Evolutionary conservation across 1,140 invertebrate genomes (phyloP).

Genomic region (Atta colombica): DNA sequence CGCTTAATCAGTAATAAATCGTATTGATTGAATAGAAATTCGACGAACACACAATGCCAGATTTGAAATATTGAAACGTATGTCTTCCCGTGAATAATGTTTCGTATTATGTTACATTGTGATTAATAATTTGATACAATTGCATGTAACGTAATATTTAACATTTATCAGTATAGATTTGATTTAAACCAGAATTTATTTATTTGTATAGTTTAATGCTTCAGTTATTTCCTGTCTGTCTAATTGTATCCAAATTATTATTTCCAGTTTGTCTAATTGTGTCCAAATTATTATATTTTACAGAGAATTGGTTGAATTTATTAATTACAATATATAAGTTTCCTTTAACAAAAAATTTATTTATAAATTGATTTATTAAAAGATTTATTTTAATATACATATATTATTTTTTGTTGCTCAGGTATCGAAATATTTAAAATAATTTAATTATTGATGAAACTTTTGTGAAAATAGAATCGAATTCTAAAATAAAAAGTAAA

Average conservation of each 20-base stretch:
- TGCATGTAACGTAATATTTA: conserved; percentile 58
- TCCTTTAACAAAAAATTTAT: not conserved
- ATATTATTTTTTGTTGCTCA: not conserved
- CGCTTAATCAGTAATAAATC: conserved; percentile 8
- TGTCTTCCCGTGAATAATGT: conserved; percentile 22
- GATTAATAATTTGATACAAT: conserved; percentile 58
- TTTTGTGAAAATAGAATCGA: not conserved
- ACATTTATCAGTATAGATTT: conserved; percentile 29
- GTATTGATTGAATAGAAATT: conserved; percentile 19
- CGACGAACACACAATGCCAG: not conserved
- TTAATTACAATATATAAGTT: conserved; percentile 4
- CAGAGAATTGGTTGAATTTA: not conserved
- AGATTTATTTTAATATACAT: too few species aligned
- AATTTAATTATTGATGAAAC: not conserved
- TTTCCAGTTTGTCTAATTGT: conserved; percentile 27
- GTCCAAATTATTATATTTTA: not conserved
- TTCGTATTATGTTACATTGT: conserved; percentile 26
- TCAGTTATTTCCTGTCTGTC: conserved; percentile 1
- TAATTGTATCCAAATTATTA: conserved; percentile 43
- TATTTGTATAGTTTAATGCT: conserved; percentile 33
- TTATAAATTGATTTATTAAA: too few species aligned
- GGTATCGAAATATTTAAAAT: not conserved
- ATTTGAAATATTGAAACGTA: conserved; percentile 46
- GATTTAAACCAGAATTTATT: conserved; percentile 38
- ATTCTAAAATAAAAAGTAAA: not conserved